Evolutionary conservation across 2,888 invertebrate genomes (phyloP).

Genomic region (Thera obeliscata): DNA sequence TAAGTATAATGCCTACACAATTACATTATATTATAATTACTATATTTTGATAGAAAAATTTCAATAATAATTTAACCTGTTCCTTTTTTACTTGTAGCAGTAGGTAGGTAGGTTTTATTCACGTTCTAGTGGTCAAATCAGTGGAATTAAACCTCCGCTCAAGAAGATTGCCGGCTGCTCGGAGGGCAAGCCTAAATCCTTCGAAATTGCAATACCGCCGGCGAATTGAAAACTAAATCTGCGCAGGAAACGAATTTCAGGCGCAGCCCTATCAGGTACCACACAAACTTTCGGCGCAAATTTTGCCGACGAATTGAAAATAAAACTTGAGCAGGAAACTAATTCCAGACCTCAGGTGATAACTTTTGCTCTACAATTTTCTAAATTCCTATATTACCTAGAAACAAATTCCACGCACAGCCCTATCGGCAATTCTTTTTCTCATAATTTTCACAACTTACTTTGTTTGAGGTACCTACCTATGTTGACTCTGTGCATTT

Average conservation of each 20-base stretch:
- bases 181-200: conserved; percentile 18
- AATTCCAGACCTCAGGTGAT: neutral
- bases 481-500: too few relatives aligned
- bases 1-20: too few relatives aligned
- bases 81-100: neutral
- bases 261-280: neutral
- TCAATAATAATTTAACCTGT: neutral
- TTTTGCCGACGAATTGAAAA: conserved; percentile 14
- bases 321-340: conserved; percentile 1
- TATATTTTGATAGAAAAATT: neutral
- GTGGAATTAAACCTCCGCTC: conserved; percentile 6
- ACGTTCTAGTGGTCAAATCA: conserved; percentile 14
- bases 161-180: conserved; percentile 19
- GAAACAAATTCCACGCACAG: too few relatives aligned
- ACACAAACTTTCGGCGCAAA: too few relatives aligned
- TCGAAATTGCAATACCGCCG: conserved; percentile 26
- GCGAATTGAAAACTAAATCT: conserved; percentile 15
- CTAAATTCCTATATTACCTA: too few relatives aligned
- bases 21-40: neutral
- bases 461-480: too few relatives aligned
- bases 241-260: neutral
- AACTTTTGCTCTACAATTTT: too few relatives aligned
- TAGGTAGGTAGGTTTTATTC: conserved; percentile 2
- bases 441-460: too few relatives aligned
- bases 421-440: too few relatives aligned